A percentile compares a stretch with the other conserved stretches of the same genome.
phyloP scores from a whole-genome alignment of 2,888 invertebrate species.

The Steinernema scapterisci region DNA sequence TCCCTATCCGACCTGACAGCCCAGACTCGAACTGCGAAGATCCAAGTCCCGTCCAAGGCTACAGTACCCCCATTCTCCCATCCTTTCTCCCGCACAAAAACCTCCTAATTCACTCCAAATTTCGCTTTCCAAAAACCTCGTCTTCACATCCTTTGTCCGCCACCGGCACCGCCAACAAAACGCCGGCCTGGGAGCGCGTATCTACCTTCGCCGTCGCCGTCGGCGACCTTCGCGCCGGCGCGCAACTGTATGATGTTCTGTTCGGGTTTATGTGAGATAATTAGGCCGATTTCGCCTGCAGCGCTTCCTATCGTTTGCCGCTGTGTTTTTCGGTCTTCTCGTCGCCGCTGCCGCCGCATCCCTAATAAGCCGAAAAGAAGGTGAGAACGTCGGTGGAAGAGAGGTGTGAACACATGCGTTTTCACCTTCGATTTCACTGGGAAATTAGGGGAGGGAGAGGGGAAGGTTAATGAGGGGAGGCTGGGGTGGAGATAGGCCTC shows the following conservation, averaged over 20 bases:
- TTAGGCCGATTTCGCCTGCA: constrained; percentile 27
- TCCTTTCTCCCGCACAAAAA: background rate
- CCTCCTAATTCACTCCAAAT: constrained; percentile 14
- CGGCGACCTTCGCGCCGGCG: constrained; percentile 5
- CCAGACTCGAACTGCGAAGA: too few relatives aligned
- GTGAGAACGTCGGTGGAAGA: background rate
- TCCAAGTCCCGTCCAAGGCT: too few relatives aligned
- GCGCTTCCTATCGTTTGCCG: constrained; percentile 27
- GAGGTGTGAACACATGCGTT: background rate
- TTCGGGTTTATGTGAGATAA: constrained; percentile 29
- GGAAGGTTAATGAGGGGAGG: too few relatives aligned
- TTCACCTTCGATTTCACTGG: too few relatives aligned
- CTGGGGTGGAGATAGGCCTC: too few relatives aligned
- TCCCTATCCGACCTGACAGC: too few relatives aligned
- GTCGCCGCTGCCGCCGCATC: background rate
- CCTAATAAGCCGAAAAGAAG: constrained; percentile 30
- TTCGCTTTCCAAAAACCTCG: constrained; percentile 19
- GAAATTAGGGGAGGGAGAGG: too few relatives aligned
- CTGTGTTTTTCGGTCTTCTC: background rate
- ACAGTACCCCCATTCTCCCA: too few relatives aligned
- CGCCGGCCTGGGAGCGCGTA: constrained; percentile 12
- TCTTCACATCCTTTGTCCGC: too few relatives aligned
- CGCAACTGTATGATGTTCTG: background rate
- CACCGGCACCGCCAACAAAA: background rate
- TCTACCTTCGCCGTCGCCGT: background rate